phyloP scores from a whole-genome alignment of 1,140 invertebrate species.

The Cydia pomonella region DNA sequence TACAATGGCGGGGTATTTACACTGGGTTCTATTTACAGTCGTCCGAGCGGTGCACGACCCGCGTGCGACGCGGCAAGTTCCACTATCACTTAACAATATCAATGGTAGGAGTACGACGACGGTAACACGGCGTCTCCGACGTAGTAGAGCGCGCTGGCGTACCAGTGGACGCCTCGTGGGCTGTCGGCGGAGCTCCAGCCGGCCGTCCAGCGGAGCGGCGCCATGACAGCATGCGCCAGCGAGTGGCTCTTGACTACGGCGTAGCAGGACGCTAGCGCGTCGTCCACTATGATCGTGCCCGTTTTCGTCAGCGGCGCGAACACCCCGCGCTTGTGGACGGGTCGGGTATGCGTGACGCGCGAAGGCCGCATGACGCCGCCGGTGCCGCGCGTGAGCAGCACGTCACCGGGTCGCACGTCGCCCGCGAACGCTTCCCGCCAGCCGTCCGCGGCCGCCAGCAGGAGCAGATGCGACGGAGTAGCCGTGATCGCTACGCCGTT shows the following conservation, averaged over 20 bases:
- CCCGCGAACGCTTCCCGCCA: slow-evolving; percentile 75
- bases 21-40: slow-evolving; percentile 52
- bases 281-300: slow-evolving; percentile 95
- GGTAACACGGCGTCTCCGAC: slow-evolving; percentile 87
- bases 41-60: slow-evolving; percentile 62
- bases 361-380: slow-evolving; percentile 81
- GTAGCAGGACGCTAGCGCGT: slow-evolving; percentile 96
- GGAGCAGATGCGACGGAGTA: slow-evolving; percentile 92
- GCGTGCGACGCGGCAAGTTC: slow-evolving; percentile 55
- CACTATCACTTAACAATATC: slow-evolving; percentile 45
- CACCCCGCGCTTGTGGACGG: slow-evolving; percentile 85
- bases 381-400: slow-evolving; percentile 78
- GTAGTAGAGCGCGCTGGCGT: slow-evolving; percentile 89
- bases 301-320: slow-evolving; percentile 93
- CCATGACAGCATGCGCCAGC: slow-evolving; percentile 91
- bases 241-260: slow-evolving; percentile 92
- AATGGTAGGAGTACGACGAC: slow-evolving; percentile 72
- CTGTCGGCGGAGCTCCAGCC: slow-evolving; percentile 50
- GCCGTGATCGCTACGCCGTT: slow-evolving; percentile 87
- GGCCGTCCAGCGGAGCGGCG: slow-evolving; percentile 85
- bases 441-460: slow-evolving; percentile 74
- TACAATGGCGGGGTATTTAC: slow-evolving; percentile 58
- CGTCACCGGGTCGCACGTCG: slow-evolving; percentile 67
- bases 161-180: slow-evolving; percentile 90
- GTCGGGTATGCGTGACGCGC: slow-evolving; percentile 82